Base-by-base conservation (phyloP, 1,140 invertebrate genomes). In the Bombus superbus region DNA sequence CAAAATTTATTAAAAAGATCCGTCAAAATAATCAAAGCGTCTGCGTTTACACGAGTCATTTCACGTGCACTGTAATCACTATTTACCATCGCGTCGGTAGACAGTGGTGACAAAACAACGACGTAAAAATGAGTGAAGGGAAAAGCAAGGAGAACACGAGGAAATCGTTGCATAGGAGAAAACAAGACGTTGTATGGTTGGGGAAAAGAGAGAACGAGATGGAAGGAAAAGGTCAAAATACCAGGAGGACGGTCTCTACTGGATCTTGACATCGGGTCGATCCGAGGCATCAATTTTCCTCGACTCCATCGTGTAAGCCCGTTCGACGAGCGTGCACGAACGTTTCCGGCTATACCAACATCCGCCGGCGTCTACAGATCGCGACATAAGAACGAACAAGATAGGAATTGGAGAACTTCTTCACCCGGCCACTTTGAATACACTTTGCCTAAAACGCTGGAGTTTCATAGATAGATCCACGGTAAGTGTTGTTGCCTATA, bases 391-490 rank as follows among this genome's bases (percentile, higher is more conserved):
- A 89, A 88, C 87, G 84, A 82, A 86, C 88, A 85, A 76, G 86
- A 89, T 89, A 86, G 85, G 88, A 88, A 89, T 89, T 89, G 88
- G 80, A 35, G 71, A 86, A 89, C 74, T 89, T 89, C 88, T 89
- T 82, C 81, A 72, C 64, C 82, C 83, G 72, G 81, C 82, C 81
- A 90, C 89, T 90, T 89, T 90, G 86, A 90, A 90, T 90, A 88
- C 83, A 89, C 86, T 90, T 90, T 88, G 75, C 89, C 66, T 81
- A 85, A 89, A 91, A 89, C 85, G 89, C 80, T 87, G 71, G 88
- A 89, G 82, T 90, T 81, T 85, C 83, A 75, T 86, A 68, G 79
- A 74, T 72, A 73, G 79, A 86, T 85, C 68, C 83, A 28, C 68
- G 68, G 83, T 72, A 85, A 85, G 83, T 77, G 83, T 85, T 85